Base-by-base conservation (phyloP, 2,888 invertebrate genomes). In the Erpobdella octoculata region DNA sequence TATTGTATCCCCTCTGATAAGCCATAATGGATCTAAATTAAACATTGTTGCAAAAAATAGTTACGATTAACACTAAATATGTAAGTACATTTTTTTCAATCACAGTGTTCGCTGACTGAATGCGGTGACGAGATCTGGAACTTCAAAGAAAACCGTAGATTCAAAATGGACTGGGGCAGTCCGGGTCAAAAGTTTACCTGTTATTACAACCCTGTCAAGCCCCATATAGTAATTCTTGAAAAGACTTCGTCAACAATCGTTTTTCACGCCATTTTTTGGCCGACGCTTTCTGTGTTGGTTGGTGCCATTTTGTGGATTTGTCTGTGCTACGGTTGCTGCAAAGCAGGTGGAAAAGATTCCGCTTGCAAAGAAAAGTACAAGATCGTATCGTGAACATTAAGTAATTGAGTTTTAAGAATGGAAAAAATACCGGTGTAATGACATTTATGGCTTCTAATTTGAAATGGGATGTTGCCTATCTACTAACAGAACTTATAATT, bases 91-190 rank as follows among this genome's bases (percentile, higher is more conserved):
- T n/a, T n/a, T n/a, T n/a, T n/a, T n/a, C n/a, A n/a, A n/a, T n/a
- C n/a, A n/a, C n/a, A 76, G 76, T 76, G 76, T 41, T 59, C 74
- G 15, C 41, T 76, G 31, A 69, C 73, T 21, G 76, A 76, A 33
- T 76, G 76, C 59, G 75, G 74, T 9, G 74, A 75, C 38, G 75
- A 75, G 36, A 62, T 71, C 28, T 76, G 76, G 75, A 76, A 76
- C 73, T 48, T 71, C n/a, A 75, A 75, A 66, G 72, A 71, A 48
- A 65, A 74, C n/a, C 46, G 67, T 5, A 59, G 71, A 3, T 76
- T 76, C 73, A 58, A 28, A 35, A 25, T 18, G 28, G 59, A 70
- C n/a, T 76, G 74, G 74, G 76, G 75, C 3, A 37, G 31, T 2
- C 33, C 25, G 9, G 74, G 73, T n/a, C 41, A 61, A 35, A 59